These are phyloP conservation scores for Neoniphon sammara DNA, from an alignment of 2,797 vertebrate species.

Conservation along the genomic window DNA sequence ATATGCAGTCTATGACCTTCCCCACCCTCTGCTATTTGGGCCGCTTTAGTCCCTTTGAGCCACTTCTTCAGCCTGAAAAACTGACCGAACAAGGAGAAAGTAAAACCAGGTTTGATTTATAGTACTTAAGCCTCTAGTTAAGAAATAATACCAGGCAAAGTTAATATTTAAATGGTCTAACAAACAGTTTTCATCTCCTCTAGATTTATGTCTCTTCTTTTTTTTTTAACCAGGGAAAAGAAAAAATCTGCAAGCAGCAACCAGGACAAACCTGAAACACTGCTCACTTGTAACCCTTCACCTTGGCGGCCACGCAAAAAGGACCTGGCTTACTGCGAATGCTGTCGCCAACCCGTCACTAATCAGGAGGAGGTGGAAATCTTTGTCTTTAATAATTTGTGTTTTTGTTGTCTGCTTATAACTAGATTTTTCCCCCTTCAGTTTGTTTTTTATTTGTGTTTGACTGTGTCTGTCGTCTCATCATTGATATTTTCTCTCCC, in stretches of 20 bases:
- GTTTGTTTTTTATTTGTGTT: background rate
- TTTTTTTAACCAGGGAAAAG: conserved; percentile 58
- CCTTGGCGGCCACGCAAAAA: conserved; percentile 74
- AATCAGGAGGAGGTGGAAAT: conserved; percentile 82
- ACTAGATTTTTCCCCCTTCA: background rate
- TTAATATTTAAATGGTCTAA: background rate
- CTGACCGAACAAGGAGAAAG: conserved; percentile 40
- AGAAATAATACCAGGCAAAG: background rate
- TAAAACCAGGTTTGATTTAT: conserved; percentile 76
- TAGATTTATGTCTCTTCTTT: conserved; percentile 9
- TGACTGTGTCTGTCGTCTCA: background rate
- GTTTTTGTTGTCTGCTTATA: background rate
- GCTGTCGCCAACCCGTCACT: conserved; percentile 85
- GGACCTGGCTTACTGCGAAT: conserved; percentile 86
- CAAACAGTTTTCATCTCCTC: background rate
- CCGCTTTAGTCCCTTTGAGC: conserved; percentile 87
- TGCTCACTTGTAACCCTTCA: conserved; percentile 57
- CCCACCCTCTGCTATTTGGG: conserved; percentile 84
- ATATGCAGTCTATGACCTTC: conserved; percentile 86
- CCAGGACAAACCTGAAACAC: conserved; percentile 58
- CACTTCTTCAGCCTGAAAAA: conserved; percentile 64
- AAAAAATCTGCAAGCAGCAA: conserved; percentile 49
- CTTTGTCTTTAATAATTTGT: background rate
- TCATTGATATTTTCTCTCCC: conserved; percentile 15
- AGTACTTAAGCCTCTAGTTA: background rate